Conservation (phyloP, 2,888 invertebrate genomes). For the Mystacides longicornis region DNA sequence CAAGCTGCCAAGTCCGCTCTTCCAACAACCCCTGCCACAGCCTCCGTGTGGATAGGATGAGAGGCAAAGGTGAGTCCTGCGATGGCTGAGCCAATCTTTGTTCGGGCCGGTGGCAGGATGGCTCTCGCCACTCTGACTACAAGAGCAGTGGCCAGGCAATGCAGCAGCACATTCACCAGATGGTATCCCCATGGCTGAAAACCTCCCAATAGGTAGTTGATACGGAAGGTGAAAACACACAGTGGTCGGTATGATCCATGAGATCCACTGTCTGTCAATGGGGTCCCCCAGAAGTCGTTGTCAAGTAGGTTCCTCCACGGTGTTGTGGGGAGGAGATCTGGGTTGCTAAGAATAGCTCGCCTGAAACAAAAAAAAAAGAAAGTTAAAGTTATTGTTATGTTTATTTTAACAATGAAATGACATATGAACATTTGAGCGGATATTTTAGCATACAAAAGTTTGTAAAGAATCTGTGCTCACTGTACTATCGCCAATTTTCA, state of each 20-base stretch:
- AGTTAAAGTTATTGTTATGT: too few species aligned
- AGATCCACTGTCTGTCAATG: constrained; percentile 83
- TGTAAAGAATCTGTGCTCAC: too few species aligned
- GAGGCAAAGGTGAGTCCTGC: constrained; percentile 86
- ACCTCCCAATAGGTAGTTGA: constrained; percentile 72
- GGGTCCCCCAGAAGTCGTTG: constrained; percentile 98
- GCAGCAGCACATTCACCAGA: constrained; percentile 76
- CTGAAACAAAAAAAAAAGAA: constrained; percentile 53
- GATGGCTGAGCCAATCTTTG: constrained; percentile 60
- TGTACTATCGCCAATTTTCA: too few species aligned
- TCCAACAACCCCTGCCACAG: constrained; percentile 92
- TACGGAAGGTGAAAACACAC: constrained; percentile 79
- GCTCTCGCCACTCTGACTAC: constrained; percentile 71
- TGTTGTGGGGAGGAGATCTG: constrained; percentile 80
- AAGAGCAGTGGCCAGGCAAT: constrained; percentile 75
- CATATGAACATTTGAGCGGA: too few species aligned
- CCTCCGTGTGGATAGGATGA: constrained; percentile 95
- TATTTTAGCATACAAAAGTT: too few species aligned
- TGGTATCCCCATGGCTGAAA: constrained; percentile 80
- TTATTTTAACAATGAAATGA: too few species aligned
- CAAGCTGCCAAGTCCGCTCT: constrained; percentile 91
- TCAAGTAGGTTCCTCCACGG: constrained; percentile 75
- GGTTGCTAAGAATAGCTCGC: constrained; percentile 91
- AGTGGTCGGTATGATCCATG: constrained; percentile 96
- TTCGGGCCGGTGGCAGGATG: constrained; percentile 56